phyloP scores from a whole-genome alignment of 1,140 invertebrate genomes.

The Caenorhabditis tropicalis region DNA sequence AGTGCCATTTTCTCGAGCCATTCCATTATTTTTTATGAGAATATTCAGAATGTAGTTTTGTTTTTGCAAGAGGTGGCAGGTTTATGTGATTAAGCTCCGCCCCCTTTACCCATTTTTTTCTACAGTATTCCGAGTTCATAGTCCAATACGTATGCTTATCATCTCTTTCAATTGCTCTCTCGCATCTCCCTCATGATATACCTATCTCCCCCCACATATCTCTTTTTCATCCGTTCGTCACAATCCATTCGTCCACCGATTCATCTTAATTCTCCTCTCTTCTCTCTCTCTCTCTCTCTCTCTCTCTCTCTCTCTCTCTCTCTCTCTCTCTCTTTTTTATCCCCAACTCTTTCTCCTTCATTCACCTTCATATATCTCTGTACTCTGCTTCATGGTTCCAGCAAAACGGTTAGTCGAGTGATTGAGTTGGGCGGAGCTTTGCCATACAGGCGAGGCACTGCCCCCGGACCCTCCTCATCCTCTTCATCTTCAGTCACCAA shows the following conservation, averaged over 20 bases:
- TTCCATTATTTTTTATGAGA: no score
- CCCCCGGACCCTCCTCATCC: background rate
- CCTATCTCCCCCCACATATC: background rate
- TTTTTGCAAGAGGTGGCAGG: no score
- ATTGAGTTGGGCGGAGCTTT: constrained; percentile 19
- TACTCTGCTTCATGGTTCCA: background rate
- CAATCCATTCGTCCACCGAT: constrained; percentile 14
- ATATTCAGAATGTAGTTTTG: no score
- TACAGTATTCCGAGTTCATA: no score
- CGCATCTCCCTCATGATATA: background rate
- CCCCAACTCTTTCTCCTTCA: background rate
- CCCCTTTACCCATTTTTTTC: no score
- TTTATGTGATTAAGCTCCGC: no score
- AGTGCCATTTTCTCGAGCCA: no score
- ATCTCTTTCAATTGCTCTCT: no score
- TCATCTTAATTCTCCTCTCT: constrained; percentile 33
- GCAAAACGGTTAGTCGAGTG: constrained; percentile 43
- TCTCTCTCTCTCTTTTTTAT: background rate
- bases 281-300: background rate
- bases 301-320: no score
- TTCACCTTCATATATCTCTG: background rate
- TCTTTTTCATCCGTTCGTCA: background rate
- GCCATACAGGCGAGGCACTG: constrained; percentile 34
- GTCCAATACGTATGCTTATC: background rate
- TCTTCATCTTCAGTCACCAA: background rate